Base-by-base conservation (phyloP, 2,113 vertebrate genomes). In the Melanostigma gelatinosum region DNA sequence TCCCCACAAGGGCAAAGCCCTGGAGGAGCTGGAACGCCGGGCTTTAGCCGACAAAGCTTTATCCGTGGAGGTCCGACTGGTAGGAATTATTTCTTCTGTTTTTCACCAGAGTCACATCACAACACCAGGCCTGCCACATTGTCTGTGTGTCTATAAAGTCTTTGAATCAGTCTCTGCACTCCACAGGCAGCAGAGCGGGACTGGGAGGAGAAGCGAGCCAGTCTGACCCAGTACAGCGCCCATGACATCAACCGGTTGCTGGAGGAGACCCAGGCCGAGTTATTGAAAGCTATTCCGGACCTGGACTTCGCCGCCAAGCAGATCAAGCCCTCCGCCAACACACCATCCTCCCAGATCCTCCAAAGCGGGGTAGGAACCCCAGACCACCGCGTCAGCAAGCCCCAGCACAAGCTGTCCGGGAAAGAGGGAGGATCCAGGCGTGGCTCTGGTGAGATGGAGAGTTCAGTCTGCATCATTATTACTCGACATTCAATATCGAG, bases 281-380 rank as follows among this genome's bases (percentile, higher is more conserved):
- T 99, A n/a, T 96, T 99, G 96, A 99, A 99, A 89, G 97, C 98
- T 80, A 99, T 99, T 72, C 98, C 98, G 0, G 98, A 99, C 93
- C 94, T 99, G 92, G 98, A 99, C 68, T 99, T 98, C 67, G 97
- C 97, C 0, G 96, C 97, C 93, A 99, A 98, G 91, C 97, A 97
- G 92, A 96, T 97, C 75, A 96, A 94, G 67, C 66, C 85, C 0
- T 85, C 94, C 69, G 89, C 89, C 22, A 92, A 92, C 83, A 76
- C 89, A 18, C 77, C 89, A 1, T 77, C 90, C 58, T 70, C 63
- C 24, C 93, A 92, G 34, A 72, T 13, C 16, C 82, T 82, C 11
- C 89, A 89, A 29, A 78, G 72, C 44, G 84, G 82, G 0, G 85
- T 91, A 22, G 95, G 94, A 24, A 96, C 94, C 1, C 94, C 94